phyloP scores from a whole-genome alignment of 2,797 vertebrate species.

The Limosa lapponica region DNA sequence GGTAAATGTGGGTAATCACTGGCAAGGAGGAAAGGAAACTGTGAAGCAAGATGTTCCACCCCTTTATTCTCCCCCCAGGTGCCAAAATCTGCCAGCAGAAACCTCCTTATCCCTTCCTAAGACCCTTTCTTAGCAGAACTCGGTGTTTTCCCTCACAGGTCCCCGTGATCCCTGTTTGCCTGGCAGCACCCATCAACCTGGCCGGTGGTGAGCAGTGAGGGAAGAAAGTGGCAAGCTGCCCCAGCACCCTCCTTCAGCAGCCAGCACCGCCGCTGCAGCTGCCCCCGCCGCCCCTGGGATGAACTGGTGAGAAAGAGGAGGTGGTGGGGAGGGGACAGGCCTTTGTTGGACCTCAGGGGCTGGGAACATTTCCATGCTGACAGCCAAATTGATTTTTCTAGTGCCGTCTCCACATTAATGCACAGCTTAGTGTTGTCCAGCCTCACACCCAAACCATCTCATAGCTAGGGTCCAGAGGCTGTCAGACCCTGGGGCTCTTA shows the following conservation, averaged over 20 bases:
- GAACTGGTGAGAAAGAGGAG: not conserved
- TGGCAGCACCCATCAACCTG: accelerated
- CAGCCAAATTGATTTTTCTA: not conserved
- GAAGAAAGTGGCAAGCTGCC: not conserved
- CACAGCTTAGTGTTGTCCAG: not conserved
- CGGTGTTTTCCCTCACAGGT: accelerated
- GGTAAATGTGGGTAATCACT: accelerated
- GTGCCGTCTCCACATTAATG: accelerated
- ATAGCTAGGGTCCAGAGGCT: accelerated
- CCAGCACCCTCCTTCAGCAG: not conserved
- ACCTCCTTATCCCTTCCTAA: not conserved
- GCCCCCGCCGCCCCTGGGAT: not conserved
- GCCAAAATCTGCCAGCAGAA: not conserved
- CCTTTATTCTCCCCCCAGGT: not conserved
- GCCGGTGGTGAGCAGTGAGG: not conserved
- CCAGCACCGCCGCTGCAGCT: accelerated
- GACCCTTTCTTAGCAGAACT: not conserved
- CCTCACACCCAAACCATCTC: not conserved
- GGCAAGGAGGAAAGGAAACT: not conserved
- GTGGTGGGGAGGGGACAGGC: accelerated
- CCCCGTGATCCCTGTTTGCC: accelerated
- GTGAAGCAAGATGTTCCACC: not conserved
- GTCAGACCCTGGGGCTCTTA: not conserved
- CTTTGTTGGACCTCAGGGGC: not conserved
- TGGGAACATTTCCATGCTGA: not conserved